Evolutionary conservation across 1,140 invertebrate genomes (phyloP).

Genomic region (Euura saliciscinereae): DNA sequence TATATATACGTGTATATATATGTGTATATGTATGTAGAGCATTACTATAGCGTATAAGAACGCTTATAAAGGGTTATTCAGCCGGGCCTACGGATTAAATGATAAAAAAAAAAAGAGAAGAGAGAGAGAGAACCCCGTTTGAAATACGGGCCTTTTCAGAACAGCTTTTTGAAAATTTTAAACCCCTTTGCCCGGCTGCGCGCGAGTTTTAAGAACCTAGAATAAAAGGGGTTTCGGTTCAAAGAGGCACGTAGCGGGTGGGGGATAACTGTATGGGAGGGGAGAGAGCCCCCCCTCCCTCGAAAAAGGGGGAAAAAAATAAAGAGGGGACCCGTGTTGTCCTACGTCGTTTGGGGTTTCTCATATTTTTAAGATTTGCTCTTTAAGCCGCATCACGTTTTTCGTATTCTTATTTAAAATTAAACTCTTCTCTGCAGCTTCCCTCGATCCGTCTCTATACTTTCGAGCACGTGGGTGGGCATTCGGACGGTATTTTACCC

Average conservation of each 20-base stretch:
- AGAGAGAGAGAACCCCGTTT: conserved; percentile 22
- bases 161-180: conserved; percentile 59
- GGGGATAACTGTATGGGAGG: conserved; percentile 14
- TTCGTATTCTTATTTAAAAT: conserved; percentile 44
- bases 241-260: conserved; percentile 32
- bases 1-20: background rate
- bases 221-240: conserved; percentile 51
- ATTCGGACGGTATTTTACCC: too few relatives aligned
- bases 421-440: conserved; percentile 2
- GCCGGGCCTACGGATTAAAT: conserved; percentile 55
- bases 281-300: too few relatives aligned
- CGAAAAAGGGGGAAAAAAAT: conserved; percentile 31
- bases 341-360: conserved; percentile 38
- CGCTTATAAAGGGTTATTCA: conserved; percentile 58
- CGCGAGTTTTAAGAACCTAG: conserved; percentile 52
- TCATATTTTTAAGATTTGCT: conserved; percentile 60
- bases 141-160: conserved; percentile 57
- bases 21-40: background rate
- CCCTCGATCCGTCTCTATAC: too few relatives aligned
- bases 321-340: conserved; percentile 17
- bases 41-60: conserved; percentile 16
- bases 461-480: too few relatives aligned
- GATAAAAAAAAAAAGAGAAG: conserved; percentile 49
- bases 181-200: conserved; percentile 40
- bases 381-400: conserved; percentile 57